These are phyloP conservation scores for Ennomos fuscantarius DNA, from an alignment of 2,888 invertebrate genomes.

Conservation along the genomic window DNA sequence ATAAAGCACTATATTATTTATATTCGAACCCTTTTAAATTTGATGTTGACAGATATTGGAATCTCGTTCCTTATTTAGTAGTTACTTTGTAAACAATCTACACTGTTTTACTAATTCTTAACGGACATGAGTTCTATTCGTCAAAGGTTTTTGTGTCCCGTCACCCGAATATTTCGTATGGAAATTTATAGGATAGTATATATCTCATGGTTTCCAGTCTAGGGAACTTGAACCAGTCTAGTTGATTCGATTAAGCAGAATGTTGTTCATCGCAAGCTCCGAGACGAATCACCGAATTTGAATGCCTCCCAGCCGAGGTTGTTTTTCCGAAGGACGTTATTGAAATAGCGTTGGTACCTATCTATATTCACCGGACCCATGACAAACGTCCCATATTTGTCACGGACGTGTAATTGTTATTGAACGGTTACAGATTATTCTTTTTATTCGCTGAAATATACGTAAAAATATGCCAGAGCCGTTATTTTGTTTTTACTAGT, in stretches of 20 bases:
- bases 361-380: conserved; percentile 23
- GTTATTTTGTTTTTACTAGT: conserved; percentile 20
- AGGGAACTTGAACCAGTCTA: conserved; percentile 9
- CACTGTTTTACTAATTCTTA: too few species aligned
- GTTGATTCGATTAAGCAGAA: conserved; percentile 41
- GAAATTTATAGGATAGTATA: not conserved
- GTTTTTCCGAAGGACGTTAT: conserved; percentile 55
- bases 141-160: conserved; percentile 3
- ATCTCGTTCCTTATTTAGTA: too few species aligned
- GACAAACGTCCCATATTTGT: conserved; percentile 54
- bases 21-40: too few species aligned
- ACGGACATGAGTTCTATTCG: conserved; percentile 1
- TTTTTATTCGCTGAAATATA: conserved; percentile 31
- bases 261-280: conserved; percentile 23
- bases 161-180: conserved; percentile 11
- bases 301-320: conserved; percentile 57
- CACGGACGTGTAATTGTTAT: conserved; percentile 38
- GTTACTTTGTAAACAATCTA: too few species aligned
- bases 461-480: conserved; percentile 31
- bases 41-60: too few species aligned
- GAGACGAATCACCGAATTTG: conserved; percentile 54
- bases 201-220: conserved; percentile 20
- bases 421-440: conserved; percentile 36
- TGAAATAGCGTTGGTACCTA: conserved; percentile 44
- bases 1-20: too few species aligned